Evolutionary conservation across 2,797 vertebrate genomes (phyloP), one percentile per base, ranked within the genome.

Genomic region (Gastrophryne carolinensis): DNA sequence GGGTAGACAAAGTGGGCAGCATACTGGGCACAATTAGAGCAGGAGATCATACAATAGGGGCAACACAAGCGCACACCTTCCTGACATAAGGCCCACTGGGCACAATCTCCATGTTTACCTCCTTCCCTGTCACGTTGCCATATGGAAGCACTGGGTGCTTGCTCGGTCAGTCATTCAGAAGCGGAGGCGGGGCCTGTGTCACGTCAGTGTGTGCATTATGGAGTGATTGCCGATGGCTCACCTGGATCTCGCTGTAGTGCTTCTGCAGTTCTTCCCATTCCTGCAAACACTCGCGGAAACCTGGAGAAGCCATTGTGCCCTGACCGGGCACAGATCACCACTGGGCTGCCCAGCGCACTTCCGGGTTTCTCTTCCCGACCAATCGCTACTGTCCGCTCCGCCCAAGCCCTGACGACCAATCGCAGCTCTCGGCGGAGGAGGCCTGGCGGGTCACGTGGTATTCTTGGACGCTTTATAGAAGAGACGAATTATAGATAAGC

Each of bases 241-340:
- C 96, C 95, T 96, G 94, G 84, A 93, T 89, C 75, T 87, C 81
- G 65, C 92, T 90, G 82, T 91, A 94, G 72, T 96, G 94, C 61
- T 89, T 89, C 81, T 96, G 92, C 82, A 94, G 86, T 80, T 86
- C 83, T 81, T 90, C 87, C 94, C 95, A 98, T 80, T 97, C 93
- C 77, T 89, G 88, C 81, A 92, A 81, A 77, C 91, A 85, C 11
- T 86, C 84, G 19, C 80, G 72, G 58, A 83, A 73, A 34, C 84
- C 24, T 41, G 75, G 15, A 70, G 60, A 39, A 50, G 68, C 70
- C 82, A 81, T 82, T 52, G 75, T 41, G 13, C 19, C 61, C 39
- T 29, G 15, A 0, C 6, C 19, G 7, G 37, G 8, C 1, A 72
- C 19, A 71, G 63, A 71, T 70, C 17, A 61, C 58, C 27, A 34